Percentiles rank a stretch among this genome's conserved stretches.
phyloP scores from a whole-genome alignment of 2,113 vertebrate species.

The Anseranas semipalmata region DNA sequence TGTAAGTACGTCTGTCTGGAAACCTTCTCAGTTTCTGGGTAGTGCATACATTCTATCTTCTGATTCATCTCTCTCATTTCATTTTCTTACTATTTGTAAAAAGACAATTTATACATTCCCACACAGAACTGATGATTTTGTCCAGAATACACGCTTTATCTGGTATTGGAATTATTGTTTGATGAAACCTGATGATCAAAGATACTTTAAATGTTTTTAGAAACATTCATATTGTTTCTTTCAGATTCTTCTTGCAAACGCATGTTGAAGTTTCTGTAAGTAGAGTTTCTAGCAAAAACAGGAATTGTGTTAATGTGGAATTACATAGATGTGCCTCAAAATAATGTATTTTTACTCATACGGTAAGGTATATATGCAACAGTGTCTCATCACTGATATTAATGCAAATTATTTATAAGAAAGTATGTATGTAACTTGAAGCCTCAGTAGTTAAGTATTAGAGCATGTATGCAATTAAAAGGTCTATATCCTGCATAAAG shows the following conservation, averaged over 20 bases:
- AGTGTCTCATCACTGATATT: neutral
- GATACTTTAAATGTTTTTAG: neutral
- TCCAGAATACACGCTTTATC: neutral
- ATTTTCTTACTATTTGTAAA: neutral
- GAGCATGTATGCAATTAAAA: neutral
- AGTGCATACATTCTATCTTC: neutral
- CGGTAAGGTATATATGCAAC: neutral
- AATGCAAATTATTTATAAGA: neutral
- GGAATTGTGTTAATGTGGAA: neutral
- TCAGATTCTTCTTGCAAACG: neutral
- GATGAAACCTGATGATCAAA: neutral
- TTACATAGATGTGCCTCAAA: neutral
- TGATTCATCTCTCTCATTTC: neutral
- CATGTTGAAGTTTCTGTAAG: neutral
- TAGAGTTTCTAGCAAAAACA: neutral
- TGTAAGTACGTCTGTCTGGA: neutral
- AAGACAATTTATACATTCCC: neutral
- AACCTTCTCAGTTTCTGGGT: neutral
- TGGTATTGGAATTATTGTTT: neutral
- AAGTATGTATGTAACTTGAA: neutral
- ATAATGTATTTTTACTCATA: neutral
- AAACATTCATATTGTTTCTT: neutral
- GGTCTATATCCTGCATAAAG: neutral
- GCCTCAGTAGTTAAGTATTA: neutral
- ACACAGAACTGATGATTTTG: neutral